A percentile compares a stretch with the other conserved stretches of the same genome.
Conservation (phyloP, 2,888 invertebrate genomes). For the Dynastes hyllus region DNA sequence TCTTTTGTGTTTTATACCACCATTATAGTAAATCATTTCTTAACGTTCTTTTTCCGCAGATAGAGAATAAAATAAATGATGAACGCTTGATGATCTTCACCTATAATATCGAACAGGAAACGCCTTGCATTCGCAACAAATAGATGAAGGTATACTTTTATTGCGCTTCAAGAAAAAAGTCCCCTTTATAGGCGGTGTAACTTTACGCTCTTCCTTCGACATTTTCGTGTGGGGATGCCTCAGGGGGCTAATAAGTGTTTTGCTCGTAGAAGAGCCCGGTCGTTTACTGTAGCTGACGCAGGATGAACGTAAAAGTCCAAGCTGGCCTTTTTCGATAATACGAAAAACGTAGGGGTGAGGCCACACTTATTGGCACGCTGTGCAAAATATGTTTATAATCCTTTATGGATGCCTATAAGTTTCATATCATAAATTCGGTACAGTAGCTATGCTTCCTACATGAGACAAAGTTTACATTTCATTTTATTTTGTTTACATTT, state of each 20-base stretch:
- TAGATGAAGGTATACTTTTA: constrained; percentile 1
- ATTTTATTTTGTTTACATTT: neutral
- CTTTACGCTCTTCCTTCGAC: neutral
- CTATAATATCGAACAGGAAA: neutral
- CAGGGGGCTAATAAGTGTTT: constrained; percentile 24
- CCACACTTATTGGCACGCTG: neutral
- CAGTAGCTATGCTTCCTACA: neutral
- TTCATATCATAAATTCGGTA: neutral
- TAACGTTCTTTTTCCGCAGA: neutral
- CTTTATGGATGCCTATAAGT: neutral
- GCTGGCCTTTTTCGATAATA: constrained; percentile 8
- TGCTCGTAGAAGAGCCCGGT: neutral
- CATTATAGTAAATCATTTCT: neutral
- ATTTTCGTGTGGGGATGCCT: constrained; percentile 15
- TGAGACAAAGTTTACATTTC: neutral
- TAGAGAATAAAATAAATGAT: neutral
- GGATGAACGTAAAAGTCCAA: constrained; percentile 13
- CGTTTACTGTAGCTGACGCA: constrained; percentile 13
- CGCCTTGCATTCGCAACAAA: neutral
- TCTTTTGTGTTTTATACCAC: neutral
- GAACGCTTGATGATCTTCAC: neutral
- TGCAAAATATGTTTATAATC: neutral
- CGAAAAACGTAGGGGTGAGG: neutral
- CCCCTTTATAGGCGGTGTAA: neutral
- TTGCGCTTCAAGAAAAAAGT: neutral